Evolutionary conservation across 2,888 invertebrate genomes (phyloP), one percentile per base, ranked within the genome.

Genomic region (Tiliacea aurago): DNA sequence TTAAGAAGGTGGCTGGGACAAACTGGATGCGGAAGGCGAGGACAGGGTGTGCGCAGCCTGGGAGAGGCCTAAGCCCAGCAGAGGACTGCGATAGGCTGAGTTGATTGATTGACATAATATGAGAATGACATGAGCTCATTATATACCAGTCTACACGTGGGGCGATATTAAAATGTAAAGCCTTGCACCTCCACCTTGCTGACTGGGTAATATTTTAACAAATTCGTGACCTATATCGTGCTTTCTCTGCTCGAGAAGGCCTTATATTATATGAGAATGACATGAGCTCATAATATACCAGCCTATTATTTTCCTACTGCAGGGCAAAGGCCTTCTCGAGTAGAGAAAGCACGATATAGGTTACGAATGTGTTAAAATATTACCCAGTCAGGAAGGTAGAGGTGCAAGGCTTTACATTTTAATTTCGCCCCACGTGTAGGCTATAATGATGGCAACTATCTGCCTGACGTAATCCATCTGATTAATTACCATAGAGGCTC

Each of bases 401-500:
- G 4, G 23, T 1, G 13, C 23, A 6, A 1, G 33, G 20, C 33
- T 2, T 10, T 20, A 20, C n/a, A 59, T 59, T 59, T 37, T 4
- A 55, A 55, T 55, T 18, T 33, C 9, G 1, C 15, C 28, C 15
- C 28, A 37, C 58, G 20, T 7, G 13, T 13, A 11, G 20, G 20
- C 6, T 37, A 28, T 55, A 37, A 28, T 55, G 55, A 28, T 47
- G 7, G 20, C 3, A 45, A 49, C 4, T n/a, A 33, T 13, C 41
- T 33, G 9, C 47, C 9, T 43, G 55, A 71, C 18, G 18, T 49
- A 51, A 59, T 43, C 18, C 18, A 13, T 33, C 6, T 6, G 4
- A 58, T 58, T 74, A 68, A 68, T 77, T 41, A 78, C n/a, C 18
- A 53, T 28, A 20, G 18, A 69, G n/a, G 10, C 37, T 59, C 23